Evolutionary conservation across 1,140 invertebrate species (phyloP).

Genomic region (Diorhabda sublineata): DNA sequence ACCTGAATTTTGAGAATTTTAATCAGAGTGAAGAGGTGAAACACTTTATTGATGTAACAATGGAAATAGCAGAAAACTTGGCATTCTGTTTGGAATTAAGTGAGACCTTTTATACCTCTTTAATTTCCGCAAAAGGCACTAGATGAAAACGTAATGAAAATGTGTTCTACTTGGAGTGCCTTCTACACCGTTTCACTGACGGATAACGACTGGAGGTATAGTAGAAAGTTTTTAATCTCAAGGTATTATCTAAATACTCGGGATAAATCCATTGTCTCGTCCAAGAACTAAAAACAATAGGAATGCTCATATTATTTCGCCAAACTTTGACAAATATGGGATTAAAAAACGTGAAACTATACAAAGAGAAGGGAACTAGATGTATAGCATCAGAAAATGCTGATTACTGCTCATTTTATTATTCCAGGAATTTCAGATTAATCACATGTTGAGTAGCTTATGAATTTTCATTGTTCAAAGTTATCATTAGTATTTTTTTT

Average conservation of each 20-base stretch:
- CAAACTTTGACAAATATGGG: too few species aligned
- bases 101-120: constrained; percentile 18
- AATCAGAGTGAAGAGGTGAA: constrained; percentile 5
- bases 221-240: constrained; percentile 2
- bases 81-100: constrained; percentile 8
- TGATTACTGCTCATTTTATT: too few species aligned
- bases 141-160: constrained; percentile 19
- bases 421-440: too few species aligned
- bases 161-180: constrained; percentile 13
- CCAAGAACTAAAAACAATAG: neutral
- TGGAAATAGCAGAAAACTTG: neutral
- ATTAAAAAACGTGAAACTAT: too few species aligned
- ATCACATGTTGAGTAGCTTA: too few species aligned
- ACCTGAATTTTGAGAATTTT: neutral
- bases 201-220: constrained; percentile 5
- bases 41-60: neutral
- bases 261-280: neutral
- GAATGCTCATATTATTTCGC: neutral
- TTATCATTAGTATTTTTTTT: too few species aligned
- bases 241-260: constrained; percentile 3
- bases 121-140: constrained; percentile 19
- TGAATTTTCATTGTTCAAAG: too few species aligned
- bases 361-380: too few species aligned
- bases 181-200: constrained; percentile 10
- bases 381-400: too few species aligned